phyloP scores from a whole-genome alignment of 2,888 invertebrate genomes.

The Conops quadrifasciatus region DNA sequence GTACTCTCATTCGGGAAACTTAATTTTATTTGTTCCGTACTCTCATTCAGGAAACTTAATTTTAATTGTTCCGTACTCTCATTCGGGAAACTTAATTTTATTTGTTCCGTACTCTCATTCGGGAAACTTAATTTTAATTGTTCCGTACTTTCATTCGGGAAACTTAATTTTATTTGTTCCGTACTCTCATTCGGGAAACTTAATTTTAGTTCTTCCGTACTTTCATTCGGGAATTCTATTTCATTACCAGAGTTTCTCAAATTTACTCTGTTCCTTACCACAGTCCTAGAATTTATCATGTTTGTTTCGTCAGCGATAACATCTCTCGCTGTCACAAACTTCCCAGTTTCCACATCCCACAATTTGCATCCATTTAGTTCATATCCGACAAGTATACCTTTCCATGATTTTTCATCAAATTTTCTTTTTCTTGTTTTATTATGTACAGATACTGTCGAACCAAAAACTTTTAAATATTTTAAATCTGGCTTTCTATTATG shows the following conservation, averaged over 20 bases:
- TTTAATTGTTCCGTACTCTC: slow-evolving; percentile 26
- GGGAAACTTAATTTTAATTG: slow-evolving; percentile 11
- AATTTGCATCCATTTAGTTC: slow-evolving; percentile 43
- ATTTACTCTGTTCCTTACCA: not conserved
- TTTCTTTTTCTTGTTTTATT: slow-evolving; percentile 42
- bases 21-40: not conserved
- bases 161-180: too few relatives aligned
- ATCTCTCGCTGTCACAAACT: slow-evolving; percentile 43
- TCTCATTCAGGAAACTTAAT: slow-evolving; percentile 22
- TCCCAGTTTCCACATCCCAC: slow-evolving; percentile 40
- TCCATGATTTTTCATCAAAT: slow-evolving; percentile 43
- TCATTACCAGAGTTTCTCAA: slow-evolving; percentile 3
- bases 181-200: not conserved
- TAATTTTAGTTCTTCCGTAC: slow-evolving; percentile 7
- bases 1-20: slow-evolving; percentile 30
- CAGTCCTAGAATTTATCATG: slow-evolving; percentile 33
- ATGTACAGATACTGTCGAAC: slow-evolving; percentile 42
- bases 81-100: slow-evolving; percentile 21
- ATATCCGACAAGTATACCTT: slow-evolving; percentile 42
- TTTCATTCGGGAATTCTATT: slow-evolving; percentile 21
- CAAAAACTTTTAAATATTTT: slow-evolving; percentile 40
- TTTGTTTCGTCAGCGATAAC: slow-evolving; percentile 42
- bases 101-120: slow-evolving; percentile 29
- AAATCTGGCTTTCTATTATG: slow-evolving; percentile 33
- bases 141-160: too few relatives aligned